phyloP scores from a whole-genome alignment of 2,888 invertebrate species.

The Cremastinae sp. region DNA sequence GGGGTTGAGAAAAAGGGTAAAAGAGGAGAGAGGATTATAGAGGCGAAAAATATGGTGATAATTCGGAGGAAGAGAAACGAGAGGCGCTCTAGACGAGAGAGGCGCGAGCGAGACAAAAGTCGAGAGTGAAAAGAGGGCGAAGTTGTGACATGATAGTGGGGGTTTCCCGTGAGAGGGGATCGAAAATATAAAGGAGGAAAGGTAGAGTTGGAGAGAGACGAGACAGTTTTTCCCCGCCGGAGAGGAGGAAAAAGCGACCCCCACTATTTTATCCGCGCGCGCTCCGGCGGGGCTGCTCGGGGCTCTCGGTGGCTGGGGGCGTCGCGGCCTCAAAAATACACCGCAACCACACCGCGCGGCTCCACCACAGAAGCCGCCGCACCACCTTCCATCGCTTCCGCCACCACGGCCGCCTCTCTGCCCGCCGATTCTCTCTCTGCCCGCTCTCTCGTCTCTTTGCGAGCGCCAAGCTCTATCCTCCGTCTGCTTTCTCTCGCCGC shows the following conservation, averaged over 20 bases:
- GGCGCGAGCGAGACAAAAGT: conserved; percentile 35
- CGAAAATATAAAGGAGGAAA: conserved; percentile 50
- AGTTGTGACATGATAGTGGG: conserved; percentile 64
- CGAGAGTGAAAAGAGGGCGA: conserved; percentile 53
- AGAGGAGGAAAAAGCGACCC: conserved; percentile 75
- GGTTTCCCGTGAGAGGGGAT: conserved; percentile 53
- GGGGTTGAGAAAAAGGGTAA: conserved; percentile 23
- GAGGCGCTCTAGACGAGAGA: neutral
- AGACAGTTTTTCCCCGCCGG: conserved; percentile 78
- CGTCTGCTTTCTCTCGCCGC: conserved; percentile 7
- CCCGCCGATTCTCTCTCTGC: conserved; percentile 44
- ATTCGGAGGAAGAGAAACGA: conserved; percentile 41
- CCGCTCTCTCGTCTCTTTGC: conserved; percentile 39
- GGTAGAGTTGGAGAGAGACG: conserved; percentile 46
- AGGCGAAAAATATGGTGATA: conserved; percentile 49
- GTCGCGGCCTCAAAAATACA: conserved; percentile 80
- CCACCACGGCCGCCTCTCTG: conserved; percentile 61
- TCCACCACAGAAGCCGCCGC: conserved; percentile 80
- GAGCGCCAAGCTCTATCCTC: too few species aligned
- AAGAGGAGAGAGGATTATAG: conserved; percentile 3
- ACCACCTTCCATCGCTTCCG: conserved; percentile 78
- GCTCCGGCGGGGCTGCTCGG: conserved; percentile 63
- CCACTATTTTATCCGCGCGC: conserved; percentile 68
- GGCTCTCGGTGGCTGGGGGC: conserved; percentile 75
- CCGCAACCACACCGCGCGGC: conserved; percentile 80